Conservation (phyloP, 2,888 invertebrate species). For the Hanleya hanleyi region DNA sequence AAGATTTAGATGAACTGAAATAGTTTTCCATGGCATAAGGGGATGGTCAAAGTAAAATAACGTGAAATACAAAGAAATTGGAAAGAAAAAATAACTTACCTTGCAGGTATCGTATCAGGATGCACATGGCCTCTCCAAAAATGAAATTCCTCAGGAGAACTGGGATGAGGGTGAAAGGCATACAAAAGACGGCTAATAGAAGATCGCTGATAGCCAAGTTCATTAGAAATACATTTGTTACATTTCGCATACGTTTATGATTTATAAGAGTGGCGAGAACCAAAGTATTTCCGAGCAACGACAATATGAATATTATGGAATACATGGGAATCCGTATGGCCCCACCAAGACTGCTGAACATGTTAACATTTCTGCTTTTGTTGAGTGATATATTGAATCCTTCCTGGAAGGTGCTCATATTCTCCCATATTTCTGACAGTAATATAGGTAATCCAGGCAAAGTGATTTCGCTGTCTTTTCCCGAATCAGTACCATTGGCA, state of each 20-base stretch:
- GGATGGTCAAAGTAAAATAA: no score
- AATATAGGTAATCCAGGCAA: no score
- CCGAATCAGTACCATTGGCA: no score
- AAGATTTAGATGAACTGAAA: no score
- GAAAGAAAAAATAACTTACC: constrained; percentile 75
- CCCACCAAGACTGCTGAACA: no score
- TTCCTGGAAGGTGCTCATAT: no score
- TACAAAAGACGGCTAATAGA: constrained; percentile 86
- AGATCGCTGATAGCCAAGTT: constrained; percentile 81
- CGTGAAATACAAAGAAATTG: no score
- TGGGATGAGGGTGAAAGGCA: constrained; percentile 84
- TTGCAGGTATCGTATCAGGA: constrained; percentile 83
- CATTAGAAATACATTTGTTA: constrained; percentile 76
- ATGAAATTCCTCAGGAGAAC: constrained; percentile 81
- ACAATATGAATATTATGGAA: constrained; percentile 83
- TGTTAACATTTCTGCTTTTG: no score
- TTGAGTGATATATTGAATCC: no score
- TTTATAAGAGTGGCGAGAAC: constrained; percentile 80
- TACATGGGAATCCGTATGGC: constrained; percentile 79
- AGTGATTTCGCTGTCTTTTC: no score
- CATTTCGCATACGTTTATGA: constrained; percentile 75
- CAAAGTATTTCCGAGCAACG: constrained; percentile 85
- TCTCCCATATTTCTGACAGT: no score
- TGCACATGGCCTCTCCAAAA: constrained; percentile 83
- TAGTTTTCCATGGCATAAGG: no score